Evolutionary conservation across 1,140 invertebrate genomes (phyloP).

Genomic region (Ostrea edulis): DNA sequence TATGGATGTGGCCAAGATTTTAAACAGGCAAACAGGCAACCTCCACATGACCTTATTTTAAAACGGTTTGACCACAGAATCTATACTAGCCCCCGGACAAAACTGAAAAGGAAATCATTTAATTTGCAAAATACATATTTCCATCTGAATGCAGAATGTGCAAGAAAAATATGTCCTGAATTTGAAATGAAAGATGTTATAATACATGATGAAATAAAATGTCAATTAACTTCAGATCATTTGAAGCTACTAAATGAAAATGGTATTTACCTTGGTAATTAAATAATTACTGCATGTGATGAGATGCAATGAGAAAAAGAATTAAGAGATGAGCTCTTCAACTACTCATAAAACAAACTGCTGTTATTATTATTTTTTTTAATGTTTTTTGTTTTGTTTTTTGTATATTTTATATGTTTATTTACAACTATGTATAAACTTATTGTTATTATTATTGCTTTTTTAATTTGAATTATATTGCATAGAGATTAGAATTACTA

Average conservation of each 20-base stretch:
- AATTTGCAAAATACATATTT: slow-evolving; percentile 22
- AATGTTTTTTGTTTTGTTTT: no score
- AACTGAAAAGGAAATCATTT: neutral
- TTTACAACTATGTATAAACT: no score
- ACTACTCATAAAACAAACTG: no score
- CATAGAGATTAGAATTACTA: no score
- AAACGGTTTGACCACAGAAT: slow-evolving; percentile 6
- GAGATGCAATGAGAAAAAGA: no score
- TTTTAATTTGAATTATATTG: no score
- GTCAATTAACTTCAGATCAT: slow-evolving; percentile 9
- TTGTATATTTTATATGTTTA: no score
- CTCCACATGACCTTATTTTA: slow-evolving; percentile 14
- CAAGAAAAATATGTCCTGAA: neutral
- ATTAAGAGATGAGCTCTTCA: no score
- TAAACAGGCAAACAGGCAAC: slow-evolving; percentile 3
- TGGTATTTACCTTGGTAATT: no score
- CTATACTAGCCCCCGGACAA: neutral
- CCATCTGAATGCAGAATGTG: slow-evolving; percentile 12
- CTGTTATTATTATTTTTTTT: no score
- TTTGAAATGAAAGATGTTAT: slow-evolving; percentile 15
- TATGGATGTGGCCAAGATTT: slow-evolving; percentile 41
- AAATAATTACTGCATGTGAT: no score
- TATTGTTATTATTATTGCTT: no score
- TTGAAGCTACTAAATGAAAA: neutral
- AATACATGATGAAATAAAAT: slow-evolving; percentile 16